A percentile compares a stretch with the other conserved stretches of the same genome.
These are phyloP conservation scores for Varanus komodoensis DNA, from an alignment of 2,113 vertebrate species.

Conservation along the genomic window DNA sequence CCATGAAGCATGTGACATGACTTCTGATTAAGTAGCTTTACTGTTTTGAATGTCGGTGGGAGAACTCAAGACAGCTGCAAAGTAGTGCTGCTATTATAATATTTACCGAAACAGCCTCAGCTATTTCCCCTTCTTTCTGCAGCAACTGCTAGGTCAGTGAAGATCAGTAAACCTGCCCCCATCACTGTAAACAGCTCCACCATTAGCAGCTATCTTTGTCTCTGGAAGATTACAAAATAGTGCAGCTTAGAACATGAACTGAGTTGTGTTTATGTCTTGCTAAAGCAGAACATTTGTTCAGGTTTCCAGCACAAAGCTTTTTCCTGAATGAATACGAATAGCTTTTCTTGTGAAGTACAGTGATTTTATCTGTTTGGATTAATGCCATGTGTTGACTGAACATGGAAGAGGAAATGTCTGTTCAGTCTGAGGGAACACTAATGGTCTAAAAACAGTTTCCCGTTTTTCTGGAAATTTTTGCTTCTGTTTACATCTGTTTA, in stretches of 20 bases:
- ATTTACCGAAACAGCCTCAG: background rate
- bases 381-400: fast-evolving
- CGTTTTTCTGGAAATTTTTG: background rate
- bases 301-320: background rate
- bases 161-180: background rate
- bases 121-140: background rate
- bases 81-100: background rate
- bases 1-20: background rate
- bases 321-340: slow-evolving; percentile 18
- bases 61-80: background rate
- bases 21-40: background rate
- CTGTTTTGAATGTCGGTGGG: background rate
- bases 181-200: background rate
- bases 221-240: background rate
- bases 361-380: slow-evolving; percentile 36
- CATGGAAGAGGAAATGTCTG: background rate
- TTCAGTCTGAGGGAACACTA: background rate
- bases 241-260: background rate
- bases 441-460: background rate
- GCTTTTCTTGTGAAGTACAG: background rate
- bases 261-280: fast-evolving
- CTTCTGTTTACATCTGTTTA: background rate
- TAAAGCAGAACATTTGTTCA: background rate
- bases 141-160: background rate
- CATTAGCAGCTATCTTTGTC: fast-evolving